Evolutionary conservation across 2,797 vertebrate species (phyloP).

Genomic region (Alfaro cultratus): DNA sequence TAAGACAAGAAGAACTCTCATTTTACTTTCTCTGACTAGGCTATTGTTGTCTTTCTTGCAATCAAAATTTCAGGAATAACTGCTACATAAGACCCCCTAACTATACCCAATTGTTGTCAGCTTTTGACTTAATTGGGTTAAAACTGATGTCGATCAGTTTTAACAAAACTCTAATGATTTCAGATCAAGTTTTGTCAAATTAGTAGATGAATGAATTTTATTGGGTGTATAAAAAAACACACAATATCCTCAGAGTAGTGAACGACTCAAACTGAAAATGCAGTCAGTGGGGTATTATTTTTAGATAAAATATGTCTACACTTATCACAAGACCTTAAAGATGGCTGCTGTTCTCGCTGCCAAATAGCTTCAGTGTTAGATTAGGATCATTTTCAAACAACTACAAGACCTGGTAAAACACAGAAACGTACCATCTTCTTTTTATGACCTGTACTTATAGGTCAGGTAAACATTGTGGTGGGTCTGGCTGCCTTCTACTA

Average conservation of each 20-base stretch:
- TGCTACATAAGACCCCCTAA: background rate
- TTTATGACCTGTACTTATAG: background rate
- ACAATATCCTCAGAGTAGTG: no score
- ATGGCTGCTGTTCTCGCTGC: background rate
- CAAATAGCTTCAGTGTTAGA: background rate
- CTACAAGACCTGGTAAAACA: background rate
- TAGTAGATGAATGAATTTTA: background rate
- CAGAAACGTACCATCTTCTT: background rate
- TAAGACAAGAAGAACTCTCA: background rate
- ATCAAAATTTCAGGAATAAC: background rate
- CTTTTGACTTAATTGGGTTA: background rate
- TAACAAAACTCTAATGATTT: background rate
- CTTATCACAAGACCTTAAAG: background rate
- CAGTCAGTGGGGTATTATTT: background rate
- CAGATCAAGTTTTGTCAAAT: background rate
- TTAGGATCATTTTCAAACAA: background rate
- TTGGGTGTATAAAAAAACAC: background rate
- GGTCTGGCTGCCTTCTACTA: background rate
- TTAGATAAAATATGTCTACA: background rate
- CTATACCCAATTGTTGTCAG: background rate
- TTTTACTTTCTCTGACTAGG: background rate
- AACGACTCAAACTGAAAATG: no score
- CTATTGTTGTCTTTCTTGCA: background rate
- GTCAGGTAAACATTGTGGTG: background rate
- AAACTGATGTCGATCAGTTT: background rate